Evolutionary conservation across 1,140 invertebrate genomes (phyloP), one percentile per base, ranked within the genome.

Genomic region (Nasonia giraulti): DNA sequence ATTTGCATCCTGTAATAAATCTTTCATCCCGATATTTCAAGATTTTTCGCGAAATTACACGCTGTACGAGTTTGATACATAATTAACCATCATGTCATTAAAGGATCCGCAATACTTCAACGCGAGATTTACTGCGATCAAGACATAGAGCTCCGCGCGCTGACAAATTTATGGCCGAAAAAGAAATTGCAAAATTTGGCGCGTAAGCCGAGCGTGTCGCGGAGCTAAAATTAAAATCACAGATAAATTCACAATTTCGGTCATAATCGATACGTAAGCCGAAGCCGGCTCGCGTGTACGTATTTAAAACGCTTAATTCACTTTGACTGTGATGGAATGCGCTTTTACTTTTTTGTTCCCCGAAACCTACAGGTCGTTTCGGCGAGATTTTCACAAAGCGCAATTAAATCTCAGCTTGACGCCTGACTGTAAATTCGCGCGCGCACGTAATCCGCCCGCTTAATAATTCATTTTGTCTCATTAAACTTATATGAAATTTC

Each of bases 381-480:
- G 33, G 27, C 37, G 73, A 23, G 4, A 69, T 81, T 81, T 81
- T 71, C 6, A 17, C 40, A 27, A 73, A 50, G 14, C 44, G 27
- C 17, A 74, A 55, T 50, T 73, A 74, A 81, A 47, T 74, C 33
- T 27, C 31, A 74, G 31, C 71, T 55, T 37, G 27, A 75, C 14
- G 31, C 33, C 50, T 37, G 40, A 75, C 27, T 75, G n/a, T n/a
- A 66, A 82, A 62, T 66, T 76, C 17, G 20, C 4, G 8, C 20
- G 20, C 37, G 17, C 62, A n/a, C n/a, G 37, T 77, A 83, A 75
- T 77, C 23, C 68, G 17, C 55, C 55, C 20, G 23, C 27, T 68
- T 69, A 68, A 83, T 82, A 76, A 44, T 82, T 82, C n/a, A 76
- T 76, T 11, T 66, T 44, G 37, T 44, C 37, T 76, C 55, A 75